Conservation (phyloP, 2,888 invertebrate species). For the Drosophila melanocephala region DNA sequence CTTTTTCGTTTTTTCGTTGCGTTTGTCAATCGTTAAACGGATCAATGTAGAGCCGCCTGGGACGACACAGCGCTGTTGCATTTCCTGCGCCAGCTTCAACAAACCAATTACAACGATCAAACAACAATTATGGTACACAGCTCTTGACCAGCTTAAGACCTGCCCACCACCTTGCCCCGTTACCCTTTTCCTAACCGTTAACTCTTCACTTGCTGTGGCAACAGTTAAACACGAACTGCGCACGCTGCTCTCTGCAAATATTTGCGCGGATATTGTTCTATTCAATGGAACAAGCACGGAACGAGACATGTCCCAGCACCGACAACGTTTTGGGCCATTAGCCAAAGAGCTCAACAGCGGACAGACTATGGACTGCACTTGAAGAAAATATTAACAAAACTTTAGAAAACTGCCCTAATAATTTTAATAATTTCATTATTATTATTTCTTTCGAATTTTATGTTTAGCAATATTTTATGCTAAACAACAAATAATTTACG, state of each 20-base stretch:
- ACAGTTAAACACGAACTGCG: constrained; percentile 77
- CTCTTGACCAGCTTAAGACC: constrained; percentile 56
- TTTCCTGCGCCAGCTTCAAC: constrained; percentile 71
- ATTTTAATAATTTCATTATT: neutral
- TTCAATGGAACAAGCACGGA: constrained; percentile 65
- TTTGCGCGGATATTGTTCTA: constrained; percentile 80
- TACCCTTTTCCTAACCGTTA: neutral
- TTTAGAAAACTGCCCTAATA: neutral
- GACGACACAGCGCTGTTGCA: constrained; percentile 56
- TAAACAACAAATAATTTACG: neutral
- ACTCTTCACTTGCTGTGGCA: constrained; percentile 19
- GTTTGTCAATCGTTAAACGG: constrained; percentile 81
- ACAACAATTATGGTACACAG: constrained; percentile 77
- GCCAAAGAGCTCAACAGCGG: constrained; percentile 43
- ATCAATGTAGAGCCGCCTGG: constrained; percentile 76
- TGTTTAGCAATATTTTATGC: neutral
- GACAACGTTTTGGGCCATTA: constrained; percentile 57
- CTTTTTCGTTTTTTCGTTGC: constrained; percentile 10
- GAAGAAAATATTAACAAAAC: neutral
- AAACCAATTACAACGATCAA: constrained; percentile 82
- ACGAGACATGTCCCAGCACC: constrained; percentile 59
- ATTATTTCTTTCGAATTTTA: neutral
- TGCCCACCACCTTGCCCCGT: neutral
- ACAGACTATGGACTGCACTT: constrained; percentile 6
- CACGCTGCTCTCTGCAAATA: constrained; percentile 79